A percentile compares a stretch with the other conserved stretches of the same genome.
phyloP scores from a whole-genome alignment of 2,888 invertebrate genomes.

The Dynastes tityus region DNA sequence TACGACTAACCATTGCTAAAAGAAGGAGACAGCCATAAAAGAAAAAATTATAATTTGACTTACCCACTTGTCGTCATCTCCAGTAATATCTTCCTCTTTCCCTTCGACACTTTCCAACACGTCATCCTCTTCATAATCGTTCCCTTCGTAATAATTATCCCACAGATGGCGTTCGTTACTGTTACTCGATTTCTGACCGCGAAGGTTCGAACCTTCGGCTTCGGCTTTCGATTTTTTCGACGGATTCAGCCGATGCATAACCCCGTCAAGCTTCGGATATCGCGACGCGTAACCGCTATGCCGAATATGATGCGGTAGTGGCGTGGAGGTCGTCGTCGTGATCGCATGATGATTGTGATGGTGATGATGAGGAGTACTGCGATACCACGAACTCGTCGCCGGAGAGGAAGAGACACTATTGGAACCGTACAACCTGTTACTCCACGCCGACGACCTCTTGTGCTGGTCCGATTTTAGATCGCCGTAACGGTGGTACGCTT shows the following conservation, averaged over 20 bases:
- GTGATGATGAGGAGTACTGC: slow-evolving; percentile 29
- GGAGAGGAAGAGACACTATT: slow-evolving; percentile 18
- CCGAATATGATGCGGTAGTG: slow-evolving; percentile 43
- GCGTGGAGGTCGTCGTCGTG: slow-evolving; percentile 42
- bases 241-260: slow-evolving; percentile 46
- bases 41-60: slow-evolving; percentile 7
- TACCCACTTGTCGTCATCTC: slow-evolving; percentile 43
- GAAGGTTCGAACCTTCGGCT: background rate
- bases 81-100: slow-evolving; percentile 41
- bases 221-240: slow-evolving; percentile 41
- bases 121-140: slow-evolving; percentile 45
- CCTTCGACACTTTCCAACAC: slow-evolving; percentile 20
- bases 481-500: slow-evolving; percentile 40
- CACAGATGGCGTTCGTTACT: slow-evolving; percentile 15
- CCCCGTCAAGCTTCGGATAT: slow-evolving; percentile 46
- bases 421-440: slow-evolving; percentile 21
- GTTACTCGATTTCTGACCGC: slow-evolving; percentile 1
- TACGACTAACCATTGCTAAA: background rate
- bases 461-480: slow-evolving; percentile 36
- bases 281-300: slow-evolving; percentile 48
- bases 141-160: slow-evolving; percentile 42
- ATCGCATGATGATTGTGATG: background rate
- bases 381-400: slow-evolving; percentile 41
- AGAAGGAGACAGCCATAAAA: background rate
- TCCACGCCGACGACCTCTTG: slow-evolving; percentile 36